Percentiles rank a stretch among this genome's conserved stretches.
These are phyloP conservation scores for Mesitornis unicolor DNA, from an alignment of 2,113 vertebrate genomes.

Conservation along the genomic window DNA sequence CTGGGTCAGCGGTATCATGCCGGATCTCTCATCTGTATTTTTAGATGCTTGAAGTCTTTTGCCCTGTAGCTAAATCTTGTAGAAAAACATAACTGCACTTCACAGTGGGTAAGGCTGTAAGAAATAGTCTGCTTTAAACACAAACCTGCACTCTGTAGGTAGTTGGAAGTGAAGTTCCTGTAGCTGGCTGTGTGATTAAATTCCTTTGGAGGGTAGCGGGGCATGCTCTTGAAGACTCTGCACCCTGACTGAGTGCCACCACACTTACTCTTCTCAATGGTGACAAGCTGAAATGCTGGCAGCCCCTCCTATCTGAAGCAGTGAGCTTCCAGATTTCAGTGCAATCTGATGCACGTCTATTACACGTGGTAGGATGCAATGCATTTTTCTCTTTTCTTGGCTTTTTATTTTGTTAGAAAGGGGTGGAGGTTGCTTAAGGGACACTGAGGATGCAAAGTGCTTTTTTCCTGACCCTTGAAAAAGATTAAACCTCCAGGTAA, in stretches of 20 bases:
- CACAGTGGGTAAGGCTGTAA: constrained; percentile 32
- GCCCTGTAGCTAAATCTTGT: constrained; percentile 49
- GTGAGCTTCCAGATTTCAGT: neutral
- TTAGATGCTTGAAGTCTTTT: constrained; percentile 59
- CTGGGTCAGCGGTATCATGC: constrained; percentile 44
- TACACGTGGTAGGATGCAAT: neutral
- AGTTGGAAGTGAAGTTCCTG: neutral
- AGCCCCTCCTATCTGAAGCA: neutral
- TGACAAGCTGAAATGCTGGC: neutral
- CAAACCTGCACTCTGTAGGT: neutral
- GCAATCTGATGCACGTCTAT: neutral
- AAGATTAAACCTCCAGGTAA: neutral
- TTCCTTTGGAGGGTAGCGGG: constrained; percentile 9
- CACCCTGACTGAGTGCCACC: neutral
- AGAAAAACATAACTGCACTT: constrained; percentile 43
- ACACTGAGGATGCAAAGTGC: neutral
- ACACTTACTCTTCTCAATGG: neutral
- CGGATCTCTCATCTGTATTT: constrained; percentile 45
- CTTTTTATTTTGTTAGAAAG: neutral
- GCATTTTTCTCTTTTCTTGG: neutral
- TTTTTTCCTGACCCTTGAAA: neutral
- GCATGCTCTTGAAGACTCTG: neutral
- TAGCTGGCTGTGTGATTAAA: neutral
- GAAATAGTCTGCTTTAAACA: constrained; percentile 54
- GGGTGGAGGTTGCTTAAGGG: neutral